Evolutionary conservation across 2,888 invertebrate species (phyloP).

Genomic region (Allacma fusca): DNA sequence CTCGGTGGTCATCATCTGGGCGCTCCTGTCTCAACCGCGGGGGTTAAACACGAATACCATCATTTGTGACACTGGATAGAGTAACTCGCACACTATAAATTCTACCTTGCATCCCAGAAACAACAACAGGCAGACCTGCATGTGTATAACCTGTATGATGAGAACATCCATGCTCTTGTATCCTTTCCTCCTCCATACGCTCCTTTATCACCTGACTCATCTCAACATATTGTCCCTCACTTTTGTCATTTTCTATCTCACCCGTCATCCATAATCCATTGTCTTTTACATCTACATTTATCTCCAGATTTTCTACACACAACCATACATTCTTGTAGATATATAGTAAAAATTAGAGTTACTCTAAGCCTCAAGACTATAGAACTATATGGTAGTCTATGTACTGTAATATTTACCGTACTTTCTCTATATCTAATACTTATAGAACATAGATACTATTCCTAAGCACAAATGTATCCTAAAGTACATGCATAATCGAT

Average conservation of each 20-base stretch:
- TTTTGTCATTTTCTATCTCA: constrained; percentile 29
- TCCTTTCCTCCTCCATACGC: not conserved
- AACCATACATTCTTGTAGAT: not conserved
- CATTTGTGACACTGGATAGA: constrained; percentile 61
- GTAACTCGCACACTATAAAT: constrained; percentile 35
- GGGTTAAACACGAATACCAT: constrained; percentile 60
- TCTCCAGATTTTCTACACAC: not conserved
- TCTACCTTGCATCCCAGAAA: not conserved
- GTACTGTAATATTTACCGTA: too few relatives aligned
- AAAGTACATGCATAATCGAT: too few relatives aligned
- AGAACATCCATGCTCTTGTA: not conserved
- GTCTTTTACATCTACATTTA: constrained; percentile 33
- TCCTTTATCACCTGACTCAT: not conserved
- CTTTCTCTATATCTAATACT: too few relatives aligned
- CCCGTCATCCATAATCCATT: constrained; percentile 17
- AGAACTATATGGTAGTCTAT: too few relatives aligned
- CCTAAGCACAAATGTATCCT: too few relatives aligned
- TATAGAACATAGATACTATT: too few relatives aligned
- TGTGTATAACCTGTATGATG: not conserved
- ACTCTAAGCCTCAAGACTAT: too few relatives aligned
- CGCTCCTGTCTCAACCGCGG: constrained; percentile 55
- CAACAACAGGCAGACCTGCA: too few relatives aligned
- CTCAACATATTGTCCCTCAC: constrained; percentile 14
- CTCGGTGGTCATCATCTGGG: constrained; percentile 58
- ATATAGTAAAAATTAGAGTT: too few relatives aligned